Conservation (phyloP, 2,113 vertebrate genomes). For the Toxostoma redivivum region DNA sequence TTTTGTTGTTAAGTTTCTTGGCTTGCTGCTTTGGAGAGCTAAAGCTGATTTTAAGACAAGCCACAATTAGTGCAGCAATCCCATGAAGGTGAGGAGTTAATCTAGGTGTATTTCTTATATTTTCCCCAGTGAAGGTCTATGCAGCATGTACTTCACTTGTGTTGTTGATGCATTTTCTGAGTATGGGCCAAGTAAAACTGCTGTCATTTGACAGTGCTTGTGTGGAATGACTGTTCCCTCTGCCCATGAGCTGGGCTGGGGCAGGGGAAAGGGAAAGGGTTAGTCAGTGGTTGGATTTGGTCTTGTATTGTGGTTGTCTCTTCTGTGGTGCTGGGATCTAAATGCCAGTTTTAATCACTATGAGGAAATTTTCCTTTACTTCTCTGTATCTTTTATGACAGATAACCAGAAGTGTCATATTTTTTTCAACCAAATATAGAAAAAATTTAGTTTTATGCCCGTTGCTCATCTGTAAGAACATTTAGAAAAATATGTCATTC, state of each 20-base stretch:
- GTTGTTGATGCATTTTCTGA: not conserved
- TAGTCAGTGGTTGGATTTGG: not conserved
- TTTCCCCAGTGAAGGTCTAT: not conserved
- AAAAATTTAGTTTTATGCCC: not conserved
- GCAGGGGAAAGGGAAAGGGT: accelerated
- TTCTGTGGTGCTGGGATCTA: not conserved
- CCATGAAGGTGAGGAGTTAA: not conserved
- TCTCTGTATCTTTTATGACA: not conserved
- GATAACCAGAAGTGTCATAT: not conserved
- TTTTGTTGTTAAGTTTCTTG: not conserved
- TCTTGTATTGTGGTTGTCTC: accelerated
- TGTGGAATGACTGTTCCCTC: not conserved
- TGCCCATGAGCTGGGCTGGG: accelerated
- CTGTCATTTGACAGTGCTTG: not conserved
- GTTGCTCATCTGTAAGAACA: not conserved
- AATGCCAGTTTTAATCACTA: not conserved
- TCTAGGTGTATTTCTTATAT: not conserved
- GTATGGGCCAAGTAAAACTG: not conserved
- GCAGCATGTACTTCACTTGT: not conserved
- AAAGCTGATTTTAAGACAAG: not conserved
- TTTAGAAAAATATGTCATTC: accelerated
- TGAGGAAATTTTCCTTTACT: not conserved
- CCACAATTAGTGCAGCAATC: not conserved
- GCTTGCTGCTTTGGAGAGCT: not conserved
- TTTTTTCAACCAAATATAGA: not conserved